These are phyloP conservation scores for Pseudorhombus dupliciocellatus DNA, from an alignment of 2,113 vertebrate species.

Conservation along the genomic window DNA sequence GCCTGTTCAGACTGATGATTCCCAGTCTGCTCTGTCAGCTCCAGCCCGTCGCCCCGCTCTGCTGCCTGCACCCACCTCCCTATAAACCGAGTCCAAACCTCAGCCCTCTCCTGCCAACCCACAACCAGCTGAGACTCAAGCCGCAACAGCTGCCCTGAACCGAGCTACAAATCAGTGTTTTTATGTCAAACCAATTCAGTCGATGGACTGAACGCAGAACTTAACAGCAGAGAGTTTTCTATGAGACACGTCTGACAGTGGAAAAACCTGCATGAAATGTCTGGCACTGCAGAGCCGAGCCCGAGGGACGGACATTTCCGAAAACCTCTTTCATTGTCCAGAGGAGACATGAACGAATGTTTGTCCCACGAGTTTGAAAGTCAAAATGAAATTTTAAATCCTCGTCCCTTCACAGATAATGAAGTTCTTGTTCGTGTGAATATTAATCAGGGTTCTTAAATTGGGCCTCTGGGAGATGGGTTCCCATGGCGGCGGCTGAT, in stretches of 20 bases:
- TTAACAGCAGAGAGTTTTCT: too few species aligned
- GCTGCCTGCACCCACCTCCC: background rate
- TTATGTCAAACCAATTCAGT: background rate
- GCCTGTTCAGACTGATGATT: background rate
- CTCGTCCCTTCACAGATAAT: background rate
- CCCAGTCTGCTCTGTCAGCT: background rate
- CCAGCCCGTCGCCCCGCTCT: background rate
- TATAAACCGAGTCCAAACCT: background rate
- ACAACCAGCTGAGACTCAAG: background rate
- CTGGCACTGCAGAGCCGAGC: too few species aligned
- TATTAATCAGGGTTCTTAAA: background rate
- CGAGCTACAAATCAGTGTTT: background rate
- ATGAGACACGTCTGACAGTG: too few species aligned
- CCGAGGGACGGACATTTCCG: background rate
- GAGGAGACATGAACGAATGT: background rate
- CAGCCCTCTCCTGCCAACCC: background rate
- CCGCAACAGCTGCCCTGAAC: background rate
- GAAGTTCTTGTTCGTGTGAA: background rate
- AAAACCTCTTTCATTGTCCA: background rate
- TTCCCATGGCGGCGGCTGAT: background rate
- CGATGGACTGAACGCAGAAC: background rate
- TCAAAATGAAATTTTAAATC: background rate
- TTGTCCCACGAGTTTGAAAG: background rate
- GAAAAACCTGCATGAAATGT: too few species aligned
- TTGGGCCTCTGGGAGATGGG: background rate